These are phyloP conservation scores for Ceratina australensis DNA, from an alignment of 1,140 invertebrate species.

Conservation along the genomic window DNA sequence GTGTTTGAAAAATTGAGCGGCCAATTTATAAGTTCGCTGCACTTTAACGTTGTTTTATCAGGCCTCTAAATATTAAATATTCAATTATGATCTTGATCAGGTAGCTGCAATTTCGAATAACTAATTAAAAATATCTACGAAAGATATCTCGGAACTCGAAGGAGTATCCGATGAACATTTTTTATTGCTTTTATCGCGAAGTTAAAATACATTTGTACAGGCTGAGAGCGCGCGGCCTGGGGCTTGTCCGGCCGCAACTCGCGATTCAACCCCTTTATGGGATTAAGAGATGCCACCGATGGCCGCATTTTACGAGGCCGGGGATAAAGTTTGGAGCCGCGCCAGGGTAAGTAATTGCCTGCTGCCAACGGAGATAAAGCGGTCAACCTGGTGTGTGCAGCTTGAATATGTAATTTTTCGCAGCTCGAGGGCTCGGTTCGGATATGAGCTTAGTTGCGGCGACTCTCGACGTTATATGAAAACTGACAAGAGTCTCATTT, in stretches of 20 bases:
- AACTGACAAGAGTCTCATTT: not conserved
- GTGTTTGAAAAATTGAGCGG: constrained; percentile 6
- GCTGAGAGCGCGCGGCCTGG: not conserved
- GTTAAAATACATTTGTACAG: not conserved
- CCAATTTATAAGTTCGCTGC: constrained; percentile 7
- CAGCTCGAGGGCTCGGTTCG: not conserved
- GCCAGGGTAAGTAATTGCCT: constrained; percentile 45
- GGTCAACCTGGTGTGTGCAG: constrained; percentile 1
- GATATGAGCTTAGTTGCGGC: constrained; percentile 2
- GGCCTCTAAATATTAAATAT: not conserved
- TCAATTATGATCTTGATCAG: not conserved
- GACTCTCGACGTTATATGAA: not conserved
- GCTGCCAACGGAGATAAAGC: constrained; percentile 3
- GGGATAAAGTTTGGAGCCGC: constrained; percentile 19
- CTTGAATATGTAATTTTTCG: constrained; percentile 34
- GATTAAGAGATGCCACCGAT: constrained; percentile 35
- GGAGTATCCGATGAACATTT: too few relatives aligned
- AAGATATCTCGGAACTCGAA: too few relatives aligned
- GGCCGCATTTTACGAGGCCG: constrained; percentile 18
- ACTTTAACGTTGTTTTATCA: not conserved
- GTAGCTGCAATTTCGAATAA: too few relatives aligned
- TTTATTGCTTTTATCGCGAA: constrained; percentile 5
- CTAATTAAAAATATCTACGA: too few relatives aligned
- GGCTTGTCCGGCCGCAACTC: constrained; percentile 19
- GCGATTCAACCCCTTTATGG: constrained; percentile 39